These are phyloP conservation scores for Lepidurus packardi DNA, from an alignment of 1,140 invertebrate species.

Conservation along the genomic window DNA sequence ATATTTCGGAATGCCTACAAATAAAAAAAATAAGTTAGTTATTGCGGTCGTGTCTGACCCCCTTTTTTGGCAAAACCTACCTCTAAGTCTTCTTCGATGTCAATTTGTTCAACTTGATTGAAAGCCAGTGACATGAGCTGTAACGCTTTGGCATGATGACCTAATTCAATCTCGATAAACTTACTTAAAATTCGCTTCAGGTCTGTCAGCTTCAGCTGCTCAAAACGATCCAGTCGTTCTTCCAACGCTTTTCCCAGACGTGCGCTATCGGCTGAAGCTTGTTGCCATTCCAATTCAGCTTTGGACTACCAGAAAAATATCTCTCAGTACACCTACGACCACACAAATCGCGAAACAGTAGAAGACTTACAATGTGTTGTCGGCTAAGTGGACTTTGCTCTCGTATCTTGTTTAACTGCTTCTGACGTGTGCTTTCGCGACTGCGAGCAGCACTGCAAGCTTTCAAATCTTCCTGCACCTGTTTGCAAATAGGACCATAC, in stretches of 20 bases:
- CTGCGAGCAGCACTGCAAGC: slow-evolving; percentile 20
- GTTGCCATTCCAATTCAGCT: slow-evolving; percentile 28
- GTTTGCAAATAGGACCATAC: slow-evolving; percentile 27
- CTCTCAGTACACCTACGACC: not conserved
- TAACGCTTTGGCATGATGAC: slow-evolving; percentile 25
- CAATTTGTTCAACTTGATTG: slow-evolving; percentile 27
- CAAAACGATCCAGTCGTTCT: slow-evolving; percentile 27
- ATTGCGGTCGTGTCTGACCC: not conserved
- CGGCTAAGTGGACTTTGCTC: slow-evolving; percentile 31
- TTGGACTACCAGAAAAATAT: slow-evolving; percentile 7
- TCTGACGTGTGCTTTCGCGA: slow-evolving; percentile 24
- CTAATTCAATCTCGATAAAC: slow-evolving; percentile 30
- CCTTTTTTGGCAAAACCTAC: not conserved
- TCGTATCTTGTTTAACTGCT: slow-evolving; percentile 32
- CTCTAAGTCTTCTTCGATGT: slow-evolving; percentile 29
- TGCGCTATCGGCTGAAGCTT: slow-evolving; percentile 22
- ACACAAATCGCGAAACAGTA: not conserved
- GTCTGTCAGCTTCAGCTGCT: slow-evolving; percentile 28
- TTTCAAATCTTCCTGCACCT: slow-evolving; percentile 25
- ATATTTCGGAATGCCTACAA: slow-evolving; percentile 31
- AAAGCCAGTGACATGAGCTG: slow-evolving; percentile 9
- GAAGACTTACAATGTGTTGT: slow-evolving; percentile 23
- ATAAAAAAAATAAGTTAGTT: not conserved
- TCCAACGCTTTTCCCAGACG: slow-evolving; percentile 29
- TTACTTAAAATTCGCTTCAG: slow-evolving; percentile 23